These are phyloP conservation scores for Apostichopus japonicus DNA, from an alignment of 35 echinoderm and acorn worm species.

Conservation along the genomic window DNA sequence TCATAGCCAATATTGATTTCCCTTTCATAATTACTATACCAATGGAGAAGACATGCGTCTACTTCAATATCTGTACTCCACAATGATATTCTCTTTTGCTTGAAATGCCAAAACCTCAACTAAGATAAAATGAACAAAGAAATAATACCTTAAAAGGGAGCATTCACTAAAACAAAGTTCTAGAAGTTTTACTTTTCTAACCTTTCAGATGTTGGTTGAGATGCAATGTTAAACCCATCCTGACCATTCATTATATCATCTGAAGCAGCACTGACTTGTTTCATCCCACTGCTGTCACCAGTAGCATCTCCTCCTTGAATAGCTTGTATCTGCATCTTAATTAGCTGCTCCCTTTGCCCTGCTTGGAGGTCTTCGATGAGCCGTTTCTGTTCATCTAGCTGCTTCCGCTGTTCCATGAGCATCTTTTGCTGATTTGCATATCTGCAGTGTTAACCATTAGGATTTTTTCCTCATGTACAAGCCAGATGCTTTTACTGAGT, in stretches of 20 bases:
- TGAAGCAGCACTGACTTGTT: not conserved
- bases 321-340: constrained; percentile 64
- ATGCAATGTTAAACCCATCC: not conserved
- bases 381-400: constrained; percentile 83
- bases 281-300: constrained; percentile 1
- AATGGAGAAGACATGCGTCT: too few species aligned
- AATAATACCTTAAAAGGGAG: not conserved
- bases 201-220: constrained; percentile 7
- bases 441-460: constrained; percentile 14
- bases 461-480: too few species aligned
- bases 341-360: constrained; percentile 68
- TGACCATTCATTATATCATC: not conserved
- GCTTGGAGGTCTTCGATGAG: constrained; percentile 85
- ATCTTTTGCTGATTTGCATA: constrained; percentile 95
- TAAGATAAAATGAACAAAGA: not conserved
- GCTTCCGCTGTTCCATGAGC: constrained; percentile 78
- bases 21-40: too few species aligned
- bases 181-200: not conserved
- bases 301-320: constrained; percentile 10
- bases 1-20: too few species aligned
- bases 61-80: too few species aligned
- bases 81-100: too few species aligned
- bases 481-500: too few species aligned
- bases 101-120: not conserved
- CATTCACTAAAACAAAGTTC: too few species aligned